Evolutionary conservation across 2,113 vertebrate genomes (phyloP).

Genomic region (Tragelaphus buxtoni): DNA sequence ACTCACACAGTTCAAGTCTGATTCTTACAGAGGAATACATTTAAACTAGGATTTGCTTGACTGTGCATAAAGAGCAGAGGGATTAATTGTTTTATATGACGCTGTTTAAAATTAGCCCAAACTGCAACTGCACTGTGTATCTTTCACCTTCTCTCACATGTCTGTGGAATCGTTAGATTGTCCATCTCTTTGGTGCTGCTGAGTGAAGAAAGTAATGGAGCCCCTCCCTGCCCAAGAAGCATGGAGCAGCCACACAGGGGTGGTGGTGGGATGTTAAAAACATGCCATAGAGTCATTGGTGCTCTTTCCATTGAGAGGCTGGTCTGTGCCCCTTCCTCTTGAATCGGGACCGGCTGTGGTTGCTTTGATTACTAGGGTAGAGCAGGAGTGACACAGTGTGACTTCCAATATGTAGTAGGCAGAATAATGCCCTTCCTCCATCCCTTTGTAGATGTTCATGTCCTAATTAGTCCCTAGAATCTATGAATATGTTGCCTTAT

Average conservation of each 20-base stretch:
- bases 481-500: not conserved
- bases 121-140: not conserved
- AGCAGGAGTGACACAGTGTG: not conserved
- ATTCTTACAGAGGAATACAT: slow-evolving; percentile 15
- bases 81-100: not conserved
- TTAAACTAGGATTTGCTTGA: not conserved
- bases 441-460: not conserved
- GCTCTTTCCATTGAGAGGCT: not conserved
- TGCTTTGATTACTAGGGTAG: not conserved
- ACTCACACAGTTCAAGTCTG: not conserved
- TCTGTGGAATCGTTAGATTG: not conserved
- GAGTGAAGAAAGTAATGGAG: not conserved
- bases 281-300: not conserved
- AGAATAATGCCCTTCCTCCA: not conserved
- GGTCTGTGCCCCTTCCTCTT: not conserved
- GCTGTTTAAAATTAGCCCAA: not conserved
- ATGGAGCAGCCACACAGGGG: not conserved
- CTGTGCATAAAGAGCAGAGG: not conserved
- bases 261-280: not conserved
- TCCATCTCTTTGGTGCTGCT: not conserved
- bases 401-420: not conserved
- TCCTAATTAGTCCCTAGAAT: not conserved
- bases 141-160: not conserved
- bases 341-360: not conserved
- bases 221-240: not conserved